Conservation (phyloP, 1,140 invertebrate species). For the Drosophila subpulchrella region DNA sequence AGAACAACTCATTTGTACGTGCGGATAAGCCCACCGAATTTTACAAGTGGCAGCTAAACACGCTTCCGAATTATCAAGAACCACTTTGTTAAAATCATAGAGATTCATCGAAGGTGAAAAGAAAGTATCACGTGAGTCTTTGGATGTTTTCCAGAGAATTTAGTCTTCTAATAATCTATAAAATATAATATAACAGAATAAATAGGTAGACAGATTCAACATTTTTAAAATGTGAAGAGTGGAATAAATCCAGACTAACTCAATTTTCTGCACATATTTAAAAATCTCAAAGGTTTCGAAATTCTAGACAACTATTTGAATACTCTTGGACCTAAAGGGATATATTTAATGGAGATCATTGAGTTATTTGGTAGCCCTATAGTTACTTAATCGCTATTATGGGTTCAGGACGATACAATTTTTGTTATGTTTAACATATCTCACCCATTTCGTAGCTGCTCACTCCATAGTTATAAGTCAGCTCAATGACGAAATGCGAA, state of each 20-base stretch:
- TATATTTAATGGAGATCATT: too few species aligned
- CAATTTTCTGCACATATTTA: too few species aligned
- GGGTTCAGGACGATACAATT: background rate
- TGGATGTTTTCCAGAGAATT: background rate
- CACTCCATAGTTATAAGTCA: conserved; percentile 99
- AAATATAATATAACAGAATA: too few species aligned
- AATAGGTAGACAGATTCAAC: too few species aligned
- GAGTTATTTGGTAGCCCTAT: too few species aligned
- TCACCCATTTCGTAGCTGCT: conserved; percentile 90
- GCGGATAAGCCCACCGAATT: background rate
- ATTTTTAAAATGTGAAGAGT: too few species aligned
- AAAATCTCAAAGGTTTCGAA: too few species aligned
- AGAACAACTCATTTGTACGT: conserved; percentile 2
- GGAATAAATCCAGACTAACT: too few species aligned
- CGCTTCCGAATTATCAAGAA: background rate
- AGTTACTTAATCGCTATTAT: background rate
- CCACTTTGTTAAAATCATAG: background rate
- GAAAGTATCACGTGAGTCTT: background rate
- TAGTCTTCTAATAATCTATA: background rate
- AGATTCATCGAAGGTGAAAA: background rate
- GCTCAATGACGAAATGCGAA: conserved; percentile 97
- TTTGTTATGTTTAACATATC: background rate
- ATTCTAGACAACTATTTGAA: too few species aligned
- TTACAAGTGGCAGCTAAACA: background rate
- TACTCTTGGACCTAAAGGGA: too few species aligned